phyloP scores from a whole-genome alignment of 2,797 vertebrate species.

The Pipistrellus pygmaeus region DNA sequence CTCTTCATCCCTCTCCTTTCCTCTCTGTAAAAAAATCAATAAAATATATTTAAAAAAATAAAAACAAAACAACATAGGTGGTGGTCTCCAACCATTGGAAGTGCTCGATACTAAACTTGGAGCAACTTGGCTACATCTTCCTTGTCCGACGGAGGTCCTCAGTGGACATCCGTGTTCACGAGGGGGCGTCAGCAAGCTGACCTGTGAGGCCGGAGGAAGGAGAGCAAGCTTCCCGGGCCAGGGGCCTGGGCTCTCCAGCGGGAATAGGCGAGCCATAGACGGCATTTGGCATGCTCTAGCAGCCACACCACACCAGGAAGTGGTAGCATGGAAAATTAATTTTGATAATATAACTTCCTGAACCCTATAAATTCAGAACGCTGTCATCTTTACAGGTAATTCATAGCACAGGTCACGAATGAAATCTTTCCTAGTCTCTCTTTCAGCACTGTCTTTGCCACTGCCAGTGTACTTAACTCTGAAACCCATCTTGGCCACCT shows the following conservation, averaged over 20 bases:
- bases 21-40: no score
- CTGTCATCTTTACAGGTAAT: background rate
- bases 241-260: rapidly evolving
- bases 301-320: background rate
- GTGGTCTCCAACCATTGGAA: background rate
- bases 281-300: background rate
- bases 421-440: background rate
- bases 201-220: background rate
- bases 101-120: background rate
- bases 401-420: no score
- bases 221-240: background rate
- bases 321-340: background rate
- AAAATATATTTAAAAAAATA: no score
- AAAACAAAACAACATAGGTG: background rate
- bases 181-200: rapidly evolving
- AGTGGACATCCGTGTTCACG: rapidly evolving
- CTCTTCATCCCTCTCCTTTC: no score
- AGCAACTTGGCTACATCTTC: background rate
- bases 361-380: background rate
- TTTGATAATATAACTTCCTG: background rate
- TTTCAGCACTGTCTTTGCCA: no score
- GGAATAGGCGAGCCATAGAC: rapidly evolving
- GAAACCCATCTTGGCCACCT: rapidly evolving
- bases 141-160: background rate
- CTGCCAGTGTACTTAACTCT: background rate